phyloP scores from a whole-genome alignment of 2,888 invertebrate species.

The Microctonus brassicae region DNA sequence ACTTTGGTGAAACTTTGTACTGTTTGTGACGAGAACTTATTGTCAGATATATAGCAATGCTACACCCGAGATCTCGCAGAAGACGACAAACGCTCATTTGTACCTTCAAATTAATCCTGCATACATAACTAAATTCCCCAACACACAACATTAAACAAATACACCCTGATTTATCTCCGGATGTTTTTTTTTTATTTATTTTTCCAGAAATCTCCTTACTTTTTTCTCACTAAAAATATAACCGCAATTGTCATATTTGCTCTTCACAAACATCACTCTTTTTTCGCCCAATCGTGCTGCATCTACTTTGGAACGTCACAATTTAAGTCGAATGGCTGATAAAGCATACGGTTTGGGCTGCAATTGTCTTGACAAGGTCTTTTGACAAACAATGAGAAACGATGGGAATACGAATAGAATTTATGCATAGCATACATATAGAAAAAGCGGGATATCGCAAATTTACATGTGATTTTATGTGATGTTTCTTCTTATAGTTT shows the following conservation, averaged over 20 bases:
- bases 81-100: conserved; percentile 31
- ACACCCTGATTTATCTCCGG: too few species aligned
- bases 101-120: neutral
- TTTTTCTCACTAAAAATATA: neutral
- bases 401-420: neutral
- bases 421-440: neutral
- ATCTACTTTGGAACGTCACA: conserved; percentile 46
- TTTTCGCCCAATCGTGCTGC: neutral
- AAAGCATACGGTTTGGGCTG: conserved; percentile 38
- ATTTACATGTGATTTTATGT: too few species aligned
- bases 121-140: neutral
- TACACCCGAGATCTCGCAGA: conserved; percentile 29
- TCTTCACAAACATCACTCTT: conserved; percentile 27
- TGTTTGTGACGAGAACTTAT: conserved; percentile 49
- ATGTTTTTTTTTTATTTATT: neutral
- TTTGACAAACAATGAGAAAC: conserved; percentile 32
- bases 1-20: conserved; percentile 45
- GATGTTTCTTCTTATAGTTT: too few species aligned
- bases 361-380: conserved; percentile 27
- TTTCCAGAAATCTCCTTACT: conserved; percentile 1
- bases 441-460: too few species aligned
- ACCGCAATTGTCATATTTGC: conserved; percentile 37
- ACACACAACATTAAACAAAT: too few species aligned
- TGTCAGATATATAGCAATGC: conserved; percentile 37
- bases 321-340: conserved; percentile 52